Evolutionary conservation across 2,113 vertebrate species (phyloP), one percentile per base, ranked within the genome.

Genomic region (Myxocyprinus asiaticus): DNA sequence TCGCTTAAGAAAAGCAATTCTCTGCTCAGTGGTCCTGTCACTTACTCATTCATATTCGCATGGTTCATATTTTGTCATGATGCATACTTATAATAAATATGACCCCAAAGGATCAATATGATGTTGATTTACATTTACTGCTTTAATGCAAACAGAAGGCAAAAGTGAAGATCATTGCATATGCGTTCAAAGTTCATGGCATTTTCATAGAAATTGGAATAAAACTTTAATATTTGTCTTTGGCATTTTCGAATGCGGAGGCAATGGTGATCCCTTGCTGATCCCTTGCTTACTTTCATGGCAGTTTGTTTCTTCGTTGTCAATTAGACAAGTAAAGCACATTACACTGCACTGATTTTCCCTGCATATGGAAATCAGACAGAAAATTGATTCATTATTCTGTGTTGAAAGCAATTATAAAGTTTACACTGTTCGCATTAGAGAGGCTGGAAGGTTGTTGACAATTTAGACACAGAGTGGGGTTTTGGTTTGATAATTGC

Each of bases 1-100:
- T 91, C 87, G 86, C 87, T 86, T 90, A 85, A 88, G 89, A 90
- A 88, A 86, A 88, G 86, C 84, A 84, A 86, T 89, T 91, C 86
- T 84, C 7, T 91, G 86, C 86, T 88, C 89, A 88, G 82, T 84
- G 85, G 14, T 43, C 22, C 22, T 17, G 56, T 87, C 67, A 80
- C 84, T 85, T 87, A 87, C 83, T 87, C 44, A 62, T 62, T 62
- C 58, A 63, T 22, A 48, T 62, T 72, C 76, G 70, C 51, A 50
- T 45, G 45, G 67, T 67, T 66, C 33, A 42, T 82, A 69, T 70
- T 87, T 86, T 62, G 47, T 88, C 82, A 82, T 84, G 82, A 53
- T 76, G 62, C 42, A 48, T 14, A 3, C 48, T 22, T 76, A 8
- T 58, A n/a, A 58, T 58, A 58, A n/a, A 58, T 58, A n/a, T 5